Conservation (phyloP, 2,888 invertebrate genomes). For the Diarsia rubi region DNA sequence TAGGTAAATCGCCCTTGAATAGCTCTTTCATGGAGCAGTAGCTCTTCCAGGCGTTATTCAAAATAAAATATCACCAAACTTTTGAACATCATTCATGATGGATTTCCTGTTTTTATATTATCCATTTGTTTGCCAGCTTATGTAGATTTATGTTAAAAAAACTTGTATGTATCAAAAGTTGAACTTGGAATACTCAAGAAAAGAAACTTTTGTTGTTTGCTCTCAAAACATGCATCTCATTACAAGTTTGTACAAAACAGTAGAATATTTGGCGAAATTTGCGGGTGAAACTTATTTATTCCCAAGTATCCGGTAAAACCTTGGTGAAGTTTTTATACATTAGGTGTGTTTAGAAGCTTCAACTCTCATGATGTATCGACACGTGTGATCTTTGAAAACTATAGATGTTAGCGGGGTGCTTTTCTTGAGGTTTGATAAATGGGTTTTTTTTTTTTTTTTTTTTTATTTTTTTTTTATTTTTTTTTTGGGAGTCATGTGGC, state of each 20-base stretch:
- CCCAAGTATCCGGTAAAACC: background rate
- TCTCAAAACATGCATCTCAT: constrained; percentile 16
- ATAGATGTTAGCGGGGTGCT: no score
- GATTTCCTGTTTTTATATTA: background rate
- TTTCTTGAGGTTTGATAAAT: background rate
- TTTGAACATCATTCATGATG: background rate
- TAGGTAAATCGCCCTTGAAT: no score
- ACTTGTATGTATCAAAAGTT: background rate
- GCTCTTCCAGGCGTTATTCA: no score
- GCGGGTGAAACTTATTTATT: background rate
- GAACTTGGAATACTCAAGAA: background rate
- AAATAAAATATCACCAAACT: background rate
- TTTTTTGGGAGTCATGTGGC: no score
- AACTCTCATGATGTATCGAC: constrained; percentile 31
- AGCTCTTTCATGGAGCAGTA: no score
- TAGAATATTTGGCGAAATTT: constrained; percentile 18
- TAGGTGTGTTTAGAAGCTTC: background rate
- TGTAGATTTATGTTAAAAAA: background rate
- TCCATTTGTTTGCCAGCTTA: background rate
- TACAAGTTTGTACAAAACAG: constrained; percentile 15
- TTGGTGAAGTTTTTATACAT: constrained; percentile 8
- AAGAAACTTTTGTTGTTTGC: constrained; percentile 14
- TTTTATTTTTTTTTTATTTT: no score
- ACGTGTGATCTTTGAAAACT: constrained; percentile 22
- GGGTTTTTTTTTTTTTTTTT: no score